phyloP scores from a whole-genome alignment of 2,888 invertebrate species.

The Meteorus colon region DNA sequence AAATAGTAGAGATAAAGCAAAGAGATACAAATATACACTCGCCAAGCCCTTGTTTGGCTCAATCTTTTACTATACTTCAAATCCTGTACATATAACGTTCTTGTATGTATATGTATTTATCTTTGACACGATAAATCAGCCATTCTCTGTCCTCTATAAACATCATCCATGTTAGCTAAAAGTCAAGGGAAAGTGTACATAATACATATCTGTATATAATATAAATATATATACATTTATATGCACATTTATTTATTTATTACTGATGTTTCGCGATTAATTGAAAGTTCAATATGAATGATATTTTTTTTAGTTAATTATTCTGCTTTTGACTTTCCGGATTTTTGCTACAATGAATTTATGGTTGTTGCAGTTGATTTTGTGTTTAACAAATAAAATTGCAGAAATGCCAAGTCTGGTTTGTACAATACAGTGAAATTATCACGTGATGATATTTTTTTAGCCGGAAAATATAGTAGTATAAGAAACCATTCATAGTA shows the following conservation, averaged over 20 bases:
- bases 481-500: too few species aligned
- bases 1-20: conserved; percentile 1
- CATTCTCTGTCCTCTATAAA: conserved; percentile 26
- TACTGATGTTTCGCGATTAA: not conserved
- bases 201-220: not conserved
- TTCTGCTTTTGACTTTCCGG: not conserved
- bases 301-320: not conserved
- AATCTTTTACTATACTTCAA: conserved; percentile 1
- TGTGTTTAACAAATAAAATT: too few species aligned
- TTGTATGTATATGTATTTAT: conserved; percentile 3
- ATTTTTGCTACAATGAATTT: not conserved
- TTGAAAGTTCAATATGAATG: conserved; percentile 13
- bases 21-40: conserved; percentile 16
- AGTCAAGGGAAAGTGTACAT: conserved; percentile 27
- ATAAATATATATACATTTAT: too few species aligned
- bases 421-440: too few species aligned
- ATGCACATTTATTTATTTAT: too few species aligned
- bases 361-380: too few species aligned
- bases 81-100: not conserved
- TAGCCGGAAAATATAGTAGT: too few species aligned
- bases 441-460: too few species aligned
- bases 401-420: too few species aligned
- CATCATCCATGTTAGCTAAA: conserved; percentile 20
- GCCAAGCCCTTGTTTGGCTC: conserved; percentile 32
- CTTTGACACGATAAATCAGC: conserved; percentile 11